Evolutionary conservation across 2,888 invertebrate species (phyloP).

Genomic region (Chymomyza fuscimana): DNA sequence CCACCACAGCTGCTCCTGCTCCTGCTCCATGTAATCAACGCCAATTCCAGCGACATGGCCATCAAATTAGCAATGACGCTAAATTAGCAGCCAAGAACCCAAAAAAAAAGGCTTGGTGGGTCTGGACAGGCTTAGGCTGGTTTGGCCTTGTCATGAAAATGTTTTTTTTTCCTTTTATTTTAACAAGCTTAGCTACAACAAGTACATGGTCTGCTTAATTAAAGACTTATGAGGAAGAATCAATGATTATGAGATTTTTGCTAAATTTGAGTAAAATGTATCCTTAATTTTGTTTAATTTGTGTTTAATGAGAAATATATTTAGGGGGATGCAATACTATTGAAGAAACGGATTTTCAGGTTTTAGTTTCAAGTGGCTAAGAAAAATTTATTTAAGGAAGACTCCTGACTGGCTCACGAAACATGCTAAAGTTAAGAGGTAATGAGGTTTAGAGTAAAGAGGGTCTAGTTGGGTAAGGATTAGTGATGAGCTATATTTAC

Average conservation of each 20-base stretch:
- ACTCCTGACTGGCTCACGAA: no score
- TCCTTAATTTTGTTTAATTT: background rate
- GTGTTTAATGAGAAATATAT: no score
- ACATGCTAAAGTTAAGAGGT: no score
- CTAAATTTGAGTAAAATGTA: background rate
- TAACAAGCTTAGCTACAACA: background rate
- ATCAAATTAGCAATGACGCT: slow-evolving; percentile 52
- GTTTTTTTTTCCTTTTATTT: background rate
- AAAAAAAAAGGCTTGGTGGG: slow-evolving; percentile 20
- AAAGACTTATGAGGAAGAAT: background rate
- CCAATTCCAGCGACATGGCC: slow-evolving; percentile 28
- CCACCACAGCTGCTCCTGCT: background rate
- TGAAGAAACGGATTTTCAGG: no score
- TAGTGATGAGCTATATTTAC: no score
- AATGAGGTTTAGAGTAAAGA: no score
- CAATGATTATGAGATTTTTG: background rate
- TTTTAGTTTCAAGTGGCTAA: no score
- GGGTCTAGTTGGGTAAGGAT: no score
- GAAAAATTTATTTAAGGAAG: no score
- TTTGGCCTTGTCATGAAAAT: background rate
- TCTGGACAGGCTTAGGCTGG: background rate
- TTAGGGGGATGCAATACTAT: no score
- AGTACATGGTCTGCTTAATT: background rate
- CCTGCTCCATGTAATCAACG: slow-evolving; percentile 50
- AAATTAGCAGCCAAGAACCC: slow-evolving; percentile 28